Percentiles rank a stretch among this genome's conserved stretches.
Conservation (phyloP, 2,113 vertebrate genomes). For the Pterocles burchelli region DNA sequence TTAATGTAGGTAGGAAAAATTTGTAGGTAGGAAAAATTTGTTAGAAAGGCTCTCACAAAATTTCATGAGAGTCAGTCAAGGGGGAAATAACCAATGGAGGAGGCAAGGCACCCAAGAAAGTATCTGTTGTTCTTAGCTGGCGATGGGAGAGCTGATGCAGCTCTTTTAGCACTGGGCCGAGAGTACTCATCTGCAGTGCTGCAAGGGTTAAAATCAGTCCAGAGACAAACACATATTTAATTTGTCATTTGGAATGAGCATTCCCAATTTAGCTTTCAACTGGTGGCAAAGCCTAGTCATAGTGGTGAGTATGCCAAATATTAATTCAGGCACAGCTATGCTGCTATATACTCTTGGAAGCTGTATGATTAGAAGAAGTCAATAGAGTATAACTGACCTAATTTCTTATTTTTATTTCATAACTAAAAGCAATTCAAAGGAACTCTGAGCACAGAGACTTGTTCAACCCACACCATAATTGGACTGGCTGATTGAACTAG, state of each 20-base stretch:
- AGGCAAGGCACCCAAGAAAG: neutral
- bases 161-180: neutral
- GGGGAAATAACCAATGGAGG: neutral
- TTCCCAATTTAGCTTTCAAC: neutral
- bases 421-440: constrained; percentile 36
- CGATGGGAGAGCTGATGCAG: neutral
- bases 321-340: neutral
- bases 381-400: constrained; percentile 9
- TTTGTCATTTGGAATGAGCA: neutral
- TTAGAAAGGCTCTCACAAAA: neutral
- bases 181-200: neutral
- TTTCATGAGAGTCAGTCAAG: neutral
- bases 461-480: constrained; percentile 34
- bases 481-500: constrained; percentile 19
- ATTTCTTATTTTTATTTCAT: constrained; percentile 55
- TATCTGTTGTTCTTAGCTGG: neutral
- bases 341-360: neutral
- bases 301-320: neutral
- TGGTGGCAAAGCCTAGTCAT: neutral
- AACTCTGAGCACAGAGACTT: constrained; percentile 27
- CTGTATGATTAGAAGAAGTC: neutral
- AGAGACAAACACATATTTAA: neutral
- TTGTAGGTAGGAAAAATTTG: neutral
- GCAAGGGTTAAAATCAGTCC: neutral
- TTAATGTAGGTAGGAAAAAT: neutral